A percentile compares a stretch with the other conserved stretches of the same genome.
These are phyloP conservation scores for Bothrops jararaca DNA, from an alignment of 2,113 vertebrate species.

Conservation along the genomic window DNA sequence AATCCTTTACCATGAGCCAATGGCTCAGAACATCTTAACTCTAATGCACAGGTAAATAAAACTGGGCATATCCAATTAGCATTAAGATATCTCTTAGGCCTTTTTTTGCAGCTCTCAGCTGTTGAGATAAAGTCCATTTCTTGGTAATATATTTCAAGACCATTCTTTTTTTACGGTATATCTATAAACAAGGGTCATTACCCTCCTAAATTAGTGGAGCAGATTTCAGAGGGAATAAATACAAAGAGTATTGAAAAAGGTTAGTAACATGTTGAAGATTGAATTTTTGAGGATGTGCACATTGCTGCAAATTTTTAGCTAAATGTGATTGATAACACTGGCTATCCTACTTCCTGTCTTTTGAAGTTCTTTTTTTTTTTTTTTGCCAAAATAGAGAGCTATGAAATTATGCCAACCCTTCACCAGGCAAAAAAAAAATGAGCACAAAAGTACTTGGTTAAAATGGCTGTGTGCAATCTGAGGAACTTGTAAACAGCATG, in stretches of 20 bases:
- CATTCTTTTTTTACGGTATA: neutral
- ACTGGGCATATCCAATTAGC: neutral
- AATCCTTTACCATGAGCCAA: neutral
- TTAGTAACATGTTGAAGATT: neutral
- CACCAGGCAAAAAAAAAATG: slow-evolving; percentile 25
- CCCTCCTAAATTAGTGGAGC: neutral
- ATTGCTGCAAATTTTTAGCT: neutral
- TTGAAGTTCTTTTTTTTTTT: neutral
- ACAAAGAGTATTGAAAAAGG: neutral
- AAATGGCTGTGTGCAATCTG: slow-evolving; percentile 48
- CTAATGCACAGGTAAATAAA: neutral
- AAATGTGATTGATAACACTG: neutral
- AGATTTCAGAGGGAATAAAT: neutral
- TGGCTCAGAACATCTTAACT: neutral
- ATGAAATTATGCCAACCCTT: slow-evolving; percentile 31
- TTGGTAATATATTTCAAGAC: neutral
- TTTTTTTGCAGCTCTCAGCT: neutral
- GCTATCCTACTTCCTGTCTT: neutral
- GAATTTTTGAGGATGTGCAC: neutral
- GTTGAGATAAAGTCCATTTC: neutral
- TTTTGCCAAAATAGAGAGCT: neutral
- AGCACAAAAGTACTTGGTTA: slow-evolving; percentile 42
- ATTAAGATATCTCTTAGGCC: neutral
- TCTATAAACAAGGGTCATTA: neutral
- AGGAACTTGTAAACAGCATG: slow-evolving; percentile 51